Percentiles rank a stretch among this genome's conserved stretches.
Evolutionary conservation across 2,113 vertebrate species (phyloP).

Genomic region (Taxidea taxus): DNA sequence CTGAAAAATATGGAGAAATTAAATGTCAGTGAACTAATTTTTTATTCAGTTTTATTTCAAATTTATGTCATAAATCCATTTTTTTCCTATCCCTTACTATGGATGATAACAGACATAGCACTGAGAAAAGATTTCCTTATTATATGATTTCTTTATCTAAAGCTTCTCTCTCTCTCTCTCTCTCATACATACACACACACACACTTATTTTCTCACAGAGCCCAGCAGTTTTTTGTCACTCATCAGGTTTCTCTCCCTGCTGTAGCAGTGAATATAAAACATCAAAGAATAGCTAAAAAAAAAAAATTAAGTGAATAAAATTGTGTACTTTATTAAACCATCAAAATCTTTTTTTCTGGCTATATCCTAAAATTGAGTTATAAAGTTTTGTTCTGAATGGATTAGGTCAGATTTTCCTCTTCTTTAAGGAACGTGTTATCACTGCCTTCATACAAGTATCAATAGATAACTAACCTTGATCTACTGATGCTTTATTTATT

Average conservation of each 20-base stretch:
- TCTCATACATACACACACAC: too few relatives aligned
- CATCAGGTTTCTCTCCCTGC: background rate
- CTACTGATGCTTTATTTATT: background rate
- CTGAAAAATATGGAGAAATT: background rate
- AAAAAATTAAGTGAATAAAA: background rate
- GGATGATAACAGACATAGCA: background rate
- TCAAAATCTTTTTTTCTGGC: background rate
- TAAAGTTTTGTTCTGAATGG: background rate
- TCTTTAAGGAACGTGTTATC: background rate
- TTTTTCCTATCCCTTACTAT: background rate
- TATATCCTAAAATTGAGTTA: background rate
- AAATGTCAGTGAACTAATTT: background rate
- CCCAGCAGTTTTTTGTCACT: background rate
- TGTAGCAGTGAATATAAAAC: background rate
- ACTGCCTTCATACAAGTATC: background rate
- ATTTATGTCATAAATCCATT: background rate
- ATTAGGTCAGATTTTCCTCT: background rate
- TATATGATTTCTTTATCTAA: background rate
- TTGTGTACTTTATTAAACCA: background rate
- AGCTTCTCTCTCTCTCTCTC: background rate
- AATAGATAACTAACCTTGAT: background rate
- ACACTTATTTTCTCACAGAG: background rate
- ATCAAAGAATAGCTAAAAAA: background rate
- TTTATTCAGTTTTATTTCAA: slow-evolving; percentile 3
- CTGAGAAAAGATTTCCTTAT: background rate